These are phyloP conservation scores for Xylophagus ater DNA, from an alignment of 2,888 invertebrate genomes.

Conservation along the genomic window DNA sequence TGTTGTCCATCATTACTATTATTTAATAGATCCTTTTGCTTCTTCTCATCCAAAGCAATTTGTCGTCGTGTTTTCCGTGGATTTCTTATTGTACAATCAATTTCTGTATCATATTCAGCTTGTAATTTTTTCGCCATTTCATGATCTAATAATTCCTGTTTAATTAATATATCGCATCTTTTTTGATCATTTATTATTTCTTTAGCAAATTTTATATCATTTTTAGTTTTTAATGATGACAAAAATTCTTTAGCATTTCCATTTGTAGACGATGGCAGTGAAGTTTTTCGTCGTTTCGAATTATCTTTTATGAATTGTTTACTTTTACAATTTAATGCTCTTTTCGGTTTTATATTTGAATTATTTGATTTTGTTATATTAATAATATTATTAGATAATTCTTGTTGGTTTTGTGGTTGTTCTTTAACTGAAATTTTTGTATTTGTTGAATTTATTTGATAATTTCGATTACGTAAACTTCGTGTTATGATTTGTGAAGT, in stretches of 20 bases:
- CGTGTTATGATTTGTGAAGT: not conserved
- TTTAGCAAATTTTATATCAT: not conserved
- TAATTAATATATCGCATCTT: conserved; percentile 10
- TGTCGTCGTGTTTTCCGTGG: not conserved
- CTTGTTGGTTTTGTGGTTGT: no score
- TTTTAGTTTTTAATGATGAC: not conserved
- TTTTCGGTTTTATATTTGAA: not conserved
- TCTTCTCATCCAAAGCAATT: no score
- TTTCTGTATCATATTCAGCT: conserved; percentile 6
- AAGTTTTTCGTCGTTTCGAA: not conserved
- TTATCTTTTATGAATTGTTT: not conserved
- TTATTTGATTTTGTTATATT: not conserved
- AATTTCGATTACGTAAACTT: not conserved
- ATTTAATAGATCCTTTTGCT: no score
- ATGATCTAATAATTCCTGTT: conserved; percentile 14
- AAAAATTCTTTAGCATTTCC: not conserved
- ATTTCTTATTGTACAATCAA: not conserved
- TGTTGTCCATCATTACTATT: not conserved
- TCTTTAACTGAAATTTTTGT: not conserved
- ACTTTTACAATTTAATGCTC: not conserved
- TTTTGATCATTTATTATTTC: conserved; percentile 12
- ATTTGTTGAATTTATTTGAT: not conserved
- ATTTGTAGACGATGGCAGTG: not conserved
- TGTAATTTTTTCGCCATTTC: conserved; percentile 17
- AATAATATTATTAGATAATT: conserved; percentile 4